A percentile compares a stretch with the other conserved stretches of the same genome.
These are phyloP conservation scores for Galeopterus variegatus DNA, from an alignment of 2,113 vertebrate species.

Conservation along the genomic window DNA sequence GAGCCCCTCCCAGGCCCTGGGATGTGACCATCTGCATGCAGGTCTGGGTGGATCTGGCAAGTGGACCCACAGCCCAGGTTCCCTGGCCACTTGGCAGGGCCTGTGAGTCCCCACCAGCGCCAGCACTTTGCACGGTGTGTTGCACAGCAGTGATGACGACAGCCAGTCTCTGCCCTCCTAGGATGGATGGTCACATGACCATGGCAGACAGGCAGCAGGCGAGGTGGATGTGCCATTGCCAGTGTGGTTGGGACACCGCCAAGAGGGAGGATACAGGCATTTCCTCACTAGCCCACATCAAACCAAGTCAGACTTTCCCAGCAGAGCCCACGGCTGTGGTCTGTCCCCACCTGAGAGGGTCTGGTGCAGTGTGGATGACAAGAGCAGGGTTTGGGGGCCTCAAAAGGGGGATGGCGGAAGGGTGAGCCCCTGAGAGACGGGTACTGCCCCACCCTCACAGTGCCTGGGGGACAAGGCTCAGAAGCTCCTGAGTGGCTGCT, in stretches of 20 bases:
- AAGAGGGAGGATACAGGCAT: not conserved
- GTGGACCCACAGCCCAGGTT: not conserved
- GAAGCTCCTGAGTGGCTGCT: not conserved
- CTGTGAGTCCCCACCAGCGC: not conserved
- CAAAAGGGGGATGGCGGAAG: not conserved
- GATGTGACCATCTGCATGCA: too few relatives aligned
- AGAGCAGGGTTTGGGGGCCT: not conserved
- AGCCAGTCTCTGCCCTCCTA: too few relatives aligned
- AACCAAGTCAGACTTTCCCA: not conserved
- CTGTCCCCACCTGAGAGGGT: not conserved
- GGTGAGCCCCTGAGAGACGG: not conserved
- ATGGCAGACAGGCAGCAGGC: not conserved
- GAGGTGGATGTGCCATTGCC: too few relatives aligned
- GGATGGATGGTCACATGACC: not conserved
- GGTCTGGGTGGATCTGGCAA: too few relatives aligned
- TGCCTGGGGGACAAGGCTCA: not conserved
- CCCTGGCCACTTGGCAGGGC: not conserved
- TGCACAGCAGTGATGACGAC: not conserved
- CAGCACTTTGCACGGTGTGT: not conserved
- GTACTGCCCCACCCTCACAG: not conserved
- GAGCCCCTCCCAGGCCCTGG: too few relatives aligned
- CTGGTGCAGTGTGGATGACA: not conserved
- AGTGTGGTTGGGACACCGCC: too few relatives aligned
- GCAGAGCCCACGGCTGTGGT: not conserved
- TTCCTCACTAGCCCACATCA: not conserved